Base-by-base conservation (phyloP, 2,888 invertebrate species). In the Argyra leucocephala region DNA sequence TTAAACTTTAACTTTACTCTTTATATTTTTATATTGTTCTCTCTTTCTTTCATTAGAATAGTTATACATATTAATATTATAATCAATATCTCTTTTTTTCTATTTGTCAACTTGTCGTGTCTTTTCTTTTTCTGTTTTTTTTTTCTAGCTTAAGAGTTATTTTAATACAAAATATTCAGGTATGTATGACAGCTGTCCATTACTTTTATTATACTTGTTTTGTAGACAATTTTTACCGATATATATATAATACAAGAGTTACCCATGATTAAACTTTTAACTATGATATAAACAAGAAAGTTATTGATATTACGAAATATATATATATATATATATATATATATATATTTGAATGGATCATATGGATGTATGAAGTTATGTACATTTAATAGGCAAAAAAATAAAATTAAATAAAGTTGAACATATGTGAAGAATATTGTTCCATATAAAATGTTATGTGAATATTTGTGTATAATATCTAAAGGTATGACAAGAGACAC, bases 61-160 rank as follows among this genome's bases (percentile, higher is more conserved):
- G n/a, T n/a, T n/a, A n/a, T n/a, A 9, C 18, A 1, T 48, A 48
- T 48, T 48, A 48, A 3, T 15, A 48, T 12, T 12, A 48, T 18
- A n/a, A 18, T 48, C 48, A 5, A 18, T 48, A 5, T 48, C 5
- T 48, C 18, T 48, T 37, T 10, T 37, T 48, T 48, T 18, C 48
- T 48, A 48, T 48, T 48, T 48, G 48, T 48, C 48, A 48, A 48
- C 48, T 48, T 48, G 48, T 48, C 48, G 48, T 48, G 48, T 48
- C 18, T 48, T n/a, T 2, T 48, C 18, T 48, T 18, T 48, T 48
- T 18, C 18, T 48, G 4, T 15, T 3, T 15, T 48, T 18, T 18
- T 48, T 48, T 48, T 48, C 12, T 48, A 10, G 1, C 26, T 26
- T 26, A 31, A 31, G 5, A 7, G 31, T 31, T 31, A 31, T 31